Evolutionary conservation across 2,888 invertebrate species (phyloP).

Genomic region (Euspilapteryx auroguttella): DNA sequence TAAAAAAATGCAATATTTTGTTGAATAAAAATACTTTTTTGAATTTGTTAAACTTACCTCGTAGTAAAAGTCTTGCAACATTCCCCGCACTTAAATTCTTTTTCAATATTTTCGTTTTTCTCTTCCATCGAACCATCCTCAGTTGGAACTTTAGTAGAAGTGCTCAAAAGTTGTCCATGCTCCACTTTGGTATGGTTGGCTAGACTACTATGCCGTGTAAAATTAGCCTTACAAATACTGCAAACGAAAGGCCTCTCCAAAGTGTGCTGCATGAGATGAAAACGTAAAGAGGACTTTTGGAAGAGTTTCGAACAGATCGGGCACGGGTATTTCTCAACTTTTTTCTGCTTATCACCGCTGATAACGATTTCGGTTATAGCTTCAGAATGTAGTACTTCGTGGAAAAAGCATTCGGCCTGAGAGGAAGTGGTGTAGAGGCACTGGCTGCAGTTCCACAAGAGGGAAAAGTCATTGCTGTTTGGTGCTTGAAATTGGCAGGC

Average conservation of each 20-base stretch:
- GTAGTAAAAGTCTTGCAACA: too few species aligned
- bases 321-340: constrained; percentile 61
- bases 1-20: too few species aligned
- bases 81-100: too few species aligned
- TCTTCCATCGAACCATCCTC: too few species aligned
- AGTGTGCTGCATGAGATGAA: constrained; percentile 74
- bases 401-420: constrained; percentile 72
- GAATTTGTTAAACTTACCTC: too few species aligned
- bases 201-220: constrained; percentile 67
- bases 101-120: too few species aligned
- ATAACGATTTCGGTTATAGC: constrained; percentile 23
- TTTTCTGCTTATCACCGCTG: constrained; percentile 18
- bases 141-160: constrained; percentile 11
- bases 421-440: constrained; percentile 66
- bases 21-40: too few species aligned
- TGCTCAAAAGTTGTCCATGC: constrained; percentile 28
- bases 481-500: constrained; percentile 47
- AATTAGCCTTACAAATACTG: constrained; percentile 62
- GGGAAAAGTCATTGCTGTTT: constrained; percentile 16
- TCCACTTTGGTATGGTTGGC: constrained; percentile 61
- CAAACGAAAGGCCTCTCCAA: constrained; percentile 74
- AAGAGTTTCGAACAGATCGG: constrained; percentile 69
- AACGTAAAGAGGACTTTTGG: constrained; percentile 66
- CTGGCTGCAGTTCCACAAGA: constrained; percentile 59
- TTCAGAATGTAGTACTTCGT: constrained; percentile 67